Evolutionary conservation across 2,888 invertebrate genomes (phyloP), one percentile per base, ranked within the genome.

Genomic region (Axea sp.): DNA sequence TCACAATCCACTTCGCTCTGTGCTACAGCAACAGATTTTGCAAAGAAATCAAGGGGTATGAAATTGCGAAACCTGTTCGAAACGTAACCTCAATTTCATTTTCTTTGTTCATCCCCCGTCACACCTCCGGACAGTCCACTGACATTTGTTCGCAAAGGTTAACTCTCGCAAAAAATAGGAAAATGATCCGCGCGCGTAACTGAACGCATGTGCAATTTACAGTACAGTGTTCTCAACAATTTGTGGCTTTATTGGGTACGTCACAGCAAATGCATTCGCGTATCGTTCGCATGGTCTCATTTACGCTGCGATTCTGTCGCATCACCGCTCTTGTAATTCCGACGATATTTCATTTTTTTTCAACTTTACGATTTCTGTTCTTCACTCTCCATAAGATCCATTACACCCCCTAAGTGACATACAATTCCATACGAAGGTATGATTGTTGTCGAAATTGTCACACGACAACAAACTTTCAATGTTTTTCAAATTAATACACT

Each of bases 21-120:
- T n/a, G n/a, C n/a, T n/a, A n/a, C 19, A 19, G 19, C 19, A 3
- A 4, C 19, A 19, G 4, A n/a, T 15, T 17, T 15, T 15, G 37
- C 53, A 37, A 53, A 55, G 41, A 41, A 17, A 59, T 37, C 47
- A 28, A 6, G 22, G 17, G 60, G 12, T 28, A 37, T 30, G 41
- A 33, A 64, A 53, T 64, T 43, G 53, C 53, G 30, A 64, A 64
- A 64, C 53, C 53, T 35, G 51, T 53, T 64, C 9, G 17, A 39
- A 33, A 41, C 8, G 47, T 49, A 62, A 51, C 64, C 53, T 64
- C 51, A 35, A 64, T 64, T 53, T 53, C 35, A 12, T 43, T 43
- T 64, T 28, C 45, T 64, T 64, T 64, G 53, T 64, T 64, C 51
- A n/a, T 31, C 49, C 47, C 28, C 31, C 24, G 19, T n/a, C n/a